phyloP scores from a whole-genome alignment of 2,113 vertebrate genomes.

The Perca schrenkii region DNA sequence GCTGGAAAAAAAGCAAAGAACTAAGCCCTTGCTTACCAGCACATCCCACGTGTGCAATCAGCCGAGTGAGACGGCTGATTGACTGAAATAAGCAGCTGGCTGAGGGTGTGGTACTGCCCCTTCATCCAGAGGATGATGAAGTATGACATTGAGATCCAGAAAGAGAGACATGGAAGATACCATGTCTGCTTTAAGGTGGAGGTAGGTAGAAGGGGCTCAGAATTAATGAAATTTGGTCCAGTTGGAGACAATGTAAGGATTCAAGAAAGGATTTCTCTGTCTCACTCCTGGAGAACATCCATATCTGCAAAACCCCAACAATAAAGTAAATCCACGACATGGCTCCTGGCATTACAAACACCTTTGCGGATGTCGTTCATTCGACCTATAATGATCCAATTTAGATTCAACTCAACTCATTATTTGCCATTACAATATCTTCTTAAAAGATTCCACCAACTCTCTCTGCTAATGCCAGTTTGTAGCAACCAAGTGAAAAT shows the following conservation, averaged over 20 bases:
- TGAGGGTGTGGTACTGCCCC: not conserved
- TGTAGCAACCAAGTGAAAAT: not conserved
- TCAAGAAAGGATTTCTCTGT: not conserved
- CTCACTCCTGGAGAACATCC: not conserved
- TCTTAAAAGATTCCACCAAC: not conserved
- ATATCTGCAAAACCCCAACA: not conserved
- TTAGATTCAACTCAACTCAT: not conserved
- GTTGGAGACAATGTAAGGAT: not conserved
- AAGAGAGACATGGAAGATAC: not conserved
- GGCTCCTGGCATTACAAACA: not conserved
- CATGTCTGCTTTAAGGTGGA: not conserved
- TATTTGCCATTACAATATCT: not conserved
- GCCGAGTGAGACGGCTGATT: not conserved
- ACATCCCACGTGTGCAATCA: too few species aligned
- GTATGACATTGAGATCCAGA: not conserved
- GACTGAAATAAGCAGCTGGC: not conserved
- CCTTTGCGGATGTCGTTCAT: not conserved
- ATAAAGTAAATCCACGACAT: not conserved
- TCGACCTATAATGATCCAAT: not conserved
- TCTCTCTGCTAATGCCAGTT: not conserved
- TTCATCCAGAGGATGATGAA: not conserved
- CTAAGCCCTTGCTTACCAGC: not conserved
- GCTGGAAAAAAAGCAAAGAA: slow-evolving; percentile 18
- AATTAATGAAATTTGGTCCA: not conserved
- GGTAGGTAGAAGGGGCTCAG: not conserved